Evolutionary conservation across 2,113 vertebrate genomes (phyloP).

Genomic region (Prietella phreatophila): DNA sequence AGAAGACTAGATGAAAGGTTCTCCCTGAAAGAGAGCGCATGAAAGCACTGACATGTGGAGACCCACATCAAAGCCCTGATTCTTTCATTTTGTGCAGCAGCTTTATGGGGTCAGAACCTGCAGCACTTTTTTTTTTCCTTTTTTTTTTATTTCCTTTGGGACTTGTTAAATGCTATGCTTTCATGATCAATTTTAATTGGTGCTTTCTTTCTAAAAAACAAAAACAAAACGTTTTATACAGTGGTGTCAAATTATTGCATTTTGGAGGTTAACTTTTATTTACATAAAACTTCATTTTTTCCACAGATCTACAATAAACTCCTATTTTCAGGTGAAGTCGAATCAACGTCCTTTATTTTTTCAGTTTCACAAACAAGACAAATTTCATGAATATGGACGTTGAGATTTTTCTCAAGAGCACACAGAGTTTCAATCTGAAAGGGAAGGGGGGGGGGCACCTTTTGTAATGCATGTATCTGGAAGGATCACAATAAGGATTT

Average conservation of each 20-base stretch:
- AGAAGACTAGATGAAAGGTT: slow-evolving; percentile 14
- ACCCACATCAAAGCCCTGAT: slow-evolving; percentile 14
- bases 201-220: background rate
- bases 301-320: slow-evolving; percentile 72
- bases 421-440: slow-evolving; percentile 3
- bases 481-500: slow-evolving; percentile 1
- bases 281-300: slow-evolving; percentile 60
- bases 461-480: slow-evolving; percentile 30
- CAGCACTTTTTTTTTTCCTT: background rate
- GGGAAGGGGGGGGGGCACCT: background rate
- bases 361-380: slow-evolving; percentile 43
- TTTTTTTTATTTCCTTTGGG: background rate
- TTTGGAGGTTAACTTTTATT: slow-evolving; percentile 63
- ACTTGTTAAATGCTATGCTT: background rate
- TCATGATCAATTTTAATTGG: background rate
- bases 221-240: background rate
- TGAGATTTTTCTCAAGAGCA: slow-evolving; percentile 29
- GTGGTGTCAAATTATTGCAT: background rate
- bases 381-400: slow-evolving; percentile 8
- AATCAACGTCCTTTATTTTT: slow-evolving; percentile 40
- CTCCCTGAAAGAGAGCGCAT: slow-evolving; percentile 11
- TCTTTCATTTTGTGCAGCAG: background rate
- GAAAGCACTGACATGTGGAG: slow-evolving; percentile 27
- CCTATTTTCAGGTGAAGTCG: slow-evolving; percentile 42
- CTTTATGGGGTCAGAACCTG: background rate